Conservation (phyloP, 1,140 invertebrate genomes). For the Drosophila insularis region DNA sequence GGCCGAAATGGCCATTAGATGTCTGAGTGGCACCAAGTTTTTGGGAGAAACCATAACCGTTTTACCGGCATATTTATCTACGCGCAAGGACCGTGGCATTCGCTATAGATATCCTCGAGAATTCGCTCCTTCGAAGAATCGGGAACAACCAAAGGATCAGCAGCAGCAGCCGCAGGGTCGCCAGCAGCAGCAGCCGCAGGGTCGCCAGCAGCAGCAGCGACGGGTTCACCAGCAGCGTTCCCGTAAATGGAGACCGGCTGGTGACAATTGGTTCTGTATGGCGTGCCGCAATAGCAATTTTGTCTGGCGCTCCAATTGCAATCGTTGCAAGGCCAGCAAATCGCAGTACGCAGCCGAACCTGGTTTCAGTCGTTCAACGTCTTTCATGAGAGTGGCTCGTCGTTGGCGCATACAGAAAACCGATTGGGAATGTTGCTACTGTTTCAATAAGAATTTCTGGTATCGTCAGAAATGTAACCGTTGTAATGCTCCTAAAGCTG, state of each 20-base stretch:
- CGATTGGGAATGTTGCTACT: slow-evolving; percentile 55
- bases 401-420: slow-evolving; percentile 25
- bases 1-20: slow-evolving; percentile 52
- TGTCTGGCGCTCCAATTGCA: slow-evolving; percentile 61
- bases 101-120: slow-evolving; percentile 55
- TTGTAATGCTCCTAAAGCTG: slow-evolving; percentile 35
- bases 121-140: neutral
- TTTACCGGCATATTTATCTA: slow-evolving; percentile 61
- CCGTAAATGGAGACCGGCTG: slow-evolving; percentile 62
- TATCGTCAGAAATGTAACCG: slow-evolving; percentile 64
- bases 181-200: neutral
- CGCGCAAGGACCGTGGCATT: slow-evolving; percentile 32
- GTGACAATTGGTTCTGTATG: slow-evolving; percentile 61
- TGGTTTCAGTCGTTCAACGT: neutral
- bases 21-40: slow-evolving; percentile 47
- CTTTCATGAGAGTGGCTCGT: neutral
- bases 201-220: neutral
- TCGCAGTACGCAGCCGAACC: neutral
- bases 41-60: slow-evolving; percentile 51
- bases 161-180: no score
- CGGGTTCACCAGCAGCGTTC: slow-evolving; percentile 42
- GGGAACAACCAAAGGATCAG: neutral
- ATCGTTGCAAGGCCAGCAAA: slow-evolving; percentile 52
- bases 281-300: slow-evolving; percentile 65
- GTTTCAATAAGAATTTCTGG: slow-evolving; percentile 65